Evolutionary conservation across 2,113 vertebrate genomes (phyloP).

Genomic region (Phrynocephalus versicolor): DNA sequence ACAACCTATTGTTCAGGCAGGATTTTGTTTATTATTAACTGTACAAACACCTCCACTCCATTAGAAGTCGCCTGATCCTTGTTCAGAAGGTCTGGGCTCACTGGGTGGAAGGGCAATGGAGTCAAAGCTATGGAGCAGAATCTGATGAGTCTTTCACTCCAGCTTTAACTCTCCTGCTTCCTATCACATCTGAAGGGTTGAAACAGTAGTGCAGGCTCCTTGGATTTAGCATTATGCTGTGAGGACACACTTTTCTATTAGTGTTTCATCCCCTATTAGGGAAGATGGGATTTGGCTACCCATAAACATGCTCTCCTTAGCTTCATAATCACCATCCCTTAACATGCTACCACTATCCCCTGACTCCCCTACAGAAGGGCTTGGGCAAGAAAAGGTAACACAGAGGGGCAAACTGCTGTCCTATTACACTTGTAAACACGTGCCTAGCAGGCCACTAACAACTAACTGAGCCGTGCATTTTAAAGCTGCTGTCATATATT

Average conservation of each 20-base stretch:
- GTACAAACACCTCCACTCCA: rapidly evolving
- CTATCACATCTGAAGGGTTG: too few relatives aligned
- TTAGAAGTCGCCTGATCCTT: background rate
- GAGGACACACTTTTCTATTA: background rate
- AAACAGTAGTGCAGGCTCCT: background rate
- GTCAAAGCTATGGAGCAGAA: background rate
- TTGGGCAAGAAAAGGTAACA: background rate
- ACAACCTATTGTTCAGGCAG: background rate
- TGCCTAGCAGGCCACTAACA: background rate
- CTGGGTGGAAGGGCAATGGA: background rate
- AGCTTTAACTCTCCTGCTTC: background rate
- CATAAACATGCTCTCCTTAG: too few relatives aligned
- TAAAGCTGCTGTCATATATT: background rate
- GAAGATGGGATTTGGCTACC: background rate
- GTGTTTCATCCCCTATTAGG: background rate
- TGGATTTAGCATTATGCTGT: background rate
- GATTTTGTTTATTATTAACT: background rate
- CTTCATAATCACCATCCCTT: too few relatives aligned
- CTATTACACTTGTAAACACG: background rate
- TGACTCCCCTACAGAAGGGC: background rate
- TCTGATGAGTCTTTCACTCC: background rate
- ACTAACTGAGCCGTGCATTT: background rate
- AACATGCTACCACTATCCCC: background rate
- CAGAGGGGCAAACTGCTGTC: background rate
- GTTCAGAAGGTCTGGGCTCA: background rate